phyloP scores from a whole-genome alignment of 2,888 invertebrate species.

The Leptarthrus brevirostris region DNA sequence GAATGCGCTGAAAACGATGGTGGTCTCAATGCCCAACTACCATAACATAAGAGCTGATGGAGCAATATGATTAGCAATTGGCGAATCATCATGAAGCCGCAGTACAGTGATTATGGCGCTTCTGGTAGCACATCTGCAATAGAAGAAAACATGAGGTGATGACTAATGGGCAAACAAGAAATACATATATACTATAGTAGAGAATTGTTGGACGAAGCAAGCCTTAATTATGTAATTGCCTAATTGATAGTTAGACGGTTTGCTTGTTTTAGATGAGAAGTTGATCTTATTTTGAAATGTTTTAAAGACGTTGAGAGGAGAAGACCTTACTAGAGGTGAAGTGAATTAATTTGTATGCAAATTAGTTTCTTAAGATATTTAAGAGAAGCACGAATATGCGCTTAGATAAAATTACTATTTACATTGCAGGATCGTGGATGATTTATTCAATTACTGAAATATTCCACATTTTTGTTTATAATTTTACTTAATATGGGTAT shows the following conservation, averaged over 20 bases:
- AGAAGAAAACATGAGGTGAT: constrained; percentile 21
- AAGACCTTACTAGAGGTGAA: background rate
- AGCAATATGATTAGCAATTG: constrained; percentile 59
- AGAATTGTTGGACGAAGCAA: background rate
- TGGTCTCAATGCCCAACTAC: constrained; percentile 62
- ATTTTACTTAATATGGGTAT: no score
- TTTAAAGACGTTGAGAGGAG: background rate
- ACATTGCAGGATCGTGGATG: no score
- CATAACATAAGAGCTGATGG: constrained; percentile 62
- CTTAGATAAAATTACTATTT: no score
- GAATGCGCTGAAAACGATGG: constrained; percentile 57
- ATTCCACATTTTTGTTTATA: no score
- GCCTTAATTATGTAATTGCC: constrained; percentile 18
- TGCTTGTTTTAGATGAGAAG: background rate
- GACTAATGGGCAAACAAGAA: constrained; percentile 4
- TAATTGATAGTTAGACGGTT: constrained; percentile 12
- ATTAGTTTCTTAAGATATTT: background rate
- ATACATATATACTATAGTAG: background rate
- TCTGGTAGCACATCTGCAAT: constrained; percentile 50
- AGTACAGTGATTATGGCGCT: constrained; percentile 15
- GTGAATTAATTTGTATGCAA: background rate
- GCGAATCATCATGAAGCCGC: constrained; percentile 57
- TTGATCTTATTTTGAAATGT: background rate
- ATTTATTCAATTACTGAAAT: no score
- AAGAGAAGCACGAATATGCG: no score